Evolutionary conservation across 2,888 invertebrate species (phyloP).

Genomic region (Omphaloscelis lunosa): DNA sequence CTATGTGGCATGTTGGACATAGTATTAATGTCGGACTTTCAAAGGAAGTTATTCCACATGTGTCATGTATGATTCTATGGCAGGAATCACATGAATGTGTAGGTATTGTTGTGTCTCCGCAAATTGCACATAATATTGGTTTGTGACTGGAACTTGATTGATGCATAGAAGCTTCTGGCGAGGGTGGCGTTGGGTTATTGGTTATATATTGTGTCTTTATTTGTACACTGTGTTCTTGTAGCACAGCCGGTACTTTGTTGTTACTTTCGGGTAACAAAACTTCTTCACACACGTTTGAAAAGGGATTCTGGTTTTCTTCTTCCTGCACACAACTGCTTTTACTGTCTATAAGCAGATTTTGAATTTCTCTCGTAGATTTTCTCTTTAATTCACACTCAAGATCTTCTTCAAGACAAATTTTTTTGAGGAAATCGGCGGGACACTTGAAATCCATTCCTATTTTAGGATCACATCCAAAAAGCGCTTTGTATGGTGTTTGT

Average conservation of each 20-base stretch:
- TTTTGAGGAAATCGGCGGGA: not conserved
- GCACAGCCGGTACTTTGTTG: not conserved
- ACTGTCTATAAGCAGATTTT: not conserved
- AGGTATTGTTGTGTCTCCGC: not conserved
- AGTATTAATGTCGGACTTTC: not conserved
- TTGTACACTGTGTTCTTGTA: not conserved
- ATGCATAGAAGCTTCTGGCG: not conserved
- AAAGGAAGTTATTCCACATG: constrained; percentile 15
- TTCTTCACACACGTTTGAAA: constrained; percentile 13
- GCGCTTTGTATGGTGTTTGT: constrained; percentile 31
- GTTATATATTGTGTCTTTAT: constrained; percentile 2
- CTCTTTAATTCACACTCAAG: constrained; percentile 5
- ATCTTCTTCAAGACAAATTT: constrained; percentile 31
- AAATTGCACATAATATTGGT: constrained; percentile 8
- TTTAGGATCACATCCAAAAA: constrained; percentile 41
- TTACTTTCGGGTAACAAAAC: not conserved
- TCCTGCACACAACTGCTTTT: not conserved
- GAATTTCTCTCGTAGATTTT: not conserved
- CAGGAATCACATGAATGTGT: constrained; percentile 18
- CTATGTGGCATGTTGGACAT: constrained; percentile 14
- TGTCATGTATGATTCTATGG: constrained; percentile 11
- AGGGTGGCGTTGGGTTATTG: not conserved
- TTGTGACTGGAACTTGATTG: not conserved
- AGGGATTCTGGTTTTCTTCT: constrained; percentile 2
- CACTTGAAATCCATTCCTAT: not conserved